Percentiles rank a stretch among this genome's conserved stretches.
Conservation (phyloP, 2,888 invertebrate genomes). For the Tethea ocularis region DNA sequence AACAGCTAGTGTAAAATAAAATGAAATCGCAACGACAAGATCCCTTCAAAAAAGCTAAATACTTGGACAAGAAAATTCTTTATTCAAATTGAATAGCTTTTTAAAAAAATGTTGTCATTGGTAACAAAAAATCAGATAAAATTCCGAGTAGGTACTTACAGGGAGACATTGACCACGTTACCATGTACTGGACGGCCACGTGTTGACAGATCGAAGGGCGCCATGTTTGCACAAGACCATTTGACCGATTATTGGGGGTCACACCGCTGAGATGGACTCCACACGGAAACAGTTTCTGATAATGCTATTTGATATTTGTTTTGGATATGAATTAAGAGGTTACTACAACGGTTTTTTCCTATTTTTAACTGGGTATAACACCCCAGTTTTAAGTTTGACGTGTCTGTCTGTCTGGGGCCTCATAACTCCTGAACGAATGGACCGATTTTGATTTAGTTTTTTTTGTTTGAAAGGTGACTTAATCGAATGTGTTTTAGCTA, state of each 20-base stretch:
- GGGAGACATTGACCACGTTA: constrained; percentile 22
- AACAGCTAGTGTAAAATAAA: too few relatives aligned
- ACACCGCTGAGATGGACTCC: constrained; percentile 44
- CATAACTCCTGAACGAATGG: too few relatives aligned
- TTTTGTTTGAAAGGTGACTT: too few relatives aligned
- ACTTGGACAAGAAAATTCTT: background rate
- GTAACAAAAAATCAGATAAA: background rate
- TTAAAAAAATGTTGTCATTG: background rate
- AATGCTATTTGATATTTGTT: constrained; percentile 30
- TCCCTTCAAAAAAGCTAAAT: background rate
- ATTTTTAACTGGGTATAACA: background rate
- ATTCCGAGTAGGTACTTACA: constrained; percentile 19
- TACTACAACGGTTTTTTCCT: background rate
- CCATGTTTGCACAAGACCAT: constrained; percentile 50
- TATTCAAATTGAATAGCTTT: background rate
- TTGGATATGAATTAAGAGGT: constrained; percentile 11
- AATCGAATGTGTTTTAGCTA: too few relatives aligned
- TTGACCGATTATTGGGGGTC: constrained; percentile 69
- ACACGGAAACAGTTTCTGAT: constrained; percentile 20
- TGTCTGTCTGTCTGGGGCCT: too few relatives aligned
- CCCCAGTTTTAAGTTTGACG: too few relatives aligned
- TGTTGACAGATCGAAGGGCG: constrained; percentile 66
- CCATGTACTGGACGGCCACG: constrained; percentile 42
- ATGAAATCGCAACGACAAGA: too few relatives aligned
- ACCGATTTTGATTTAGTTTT: too few relatives aligned